phyloP scores from a whole-genome alignment of 2,113 vertebrate species.

The Ursus arctos region DNA sequence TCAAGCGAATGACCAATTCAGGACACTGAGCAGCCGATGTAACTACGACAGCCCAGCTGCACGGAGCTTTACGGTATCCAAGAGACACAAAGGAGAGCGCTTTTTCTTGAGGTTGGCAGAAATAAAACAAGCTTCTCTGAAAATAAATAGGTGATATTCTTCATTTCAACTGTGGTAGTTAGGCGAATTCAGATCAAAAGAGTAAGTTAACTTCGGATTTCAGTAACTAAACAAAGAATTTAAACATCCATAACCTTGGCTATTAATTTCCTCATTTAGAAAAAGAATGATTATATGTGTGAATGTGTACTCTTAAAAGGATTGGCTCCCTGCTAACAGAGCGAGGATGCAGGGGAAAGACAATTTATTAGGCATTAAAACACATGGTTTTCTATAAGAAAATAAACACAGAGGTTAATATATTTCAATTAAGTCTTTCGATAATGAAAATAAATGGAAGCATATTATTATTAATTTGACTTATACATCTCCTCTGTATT shows the following conservation, averaged over 20 bases:
- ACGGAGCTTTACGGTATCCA: too few species aligned
- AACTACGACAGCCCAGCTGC: background rate
- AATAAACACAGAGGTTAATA: background rate
- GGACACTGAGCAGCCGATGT: background rate
- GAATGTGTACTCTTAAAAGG: constrained; percentile 12
- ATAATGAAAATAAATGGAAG: background rate
- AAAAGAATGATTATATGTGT: background rate
- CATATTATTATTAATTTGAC: background rate
- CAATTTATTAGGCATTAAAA: background rate
- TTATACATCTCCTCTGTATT: background rate
- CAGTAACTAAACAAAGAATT: background rate
- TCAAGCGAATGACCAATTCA: background rate
- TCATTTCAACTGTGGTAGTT: background rate
- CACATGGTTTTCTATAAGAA: background rate
- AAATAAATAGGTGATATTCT: background rate
- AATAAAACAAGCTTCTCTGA: background rate
- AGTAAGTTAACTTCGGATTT: background rate
- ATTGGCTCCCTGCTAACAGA: background rate
- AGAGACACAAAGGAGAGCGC: background rate
- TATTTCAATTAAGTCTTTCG: constrained; percentile 10
- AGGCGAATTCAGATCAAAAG: constrained; percentile 14
- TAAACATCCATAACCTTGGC: background rate
- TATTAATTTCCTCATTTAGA: background rate
- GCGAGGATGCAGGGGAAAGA: background rate
- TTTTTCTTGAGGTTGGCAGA: background rate